Base-by-base conservation (phyloP, 2,797 vertebrate genomes). In the Mastacembelus armatus region DNA sequence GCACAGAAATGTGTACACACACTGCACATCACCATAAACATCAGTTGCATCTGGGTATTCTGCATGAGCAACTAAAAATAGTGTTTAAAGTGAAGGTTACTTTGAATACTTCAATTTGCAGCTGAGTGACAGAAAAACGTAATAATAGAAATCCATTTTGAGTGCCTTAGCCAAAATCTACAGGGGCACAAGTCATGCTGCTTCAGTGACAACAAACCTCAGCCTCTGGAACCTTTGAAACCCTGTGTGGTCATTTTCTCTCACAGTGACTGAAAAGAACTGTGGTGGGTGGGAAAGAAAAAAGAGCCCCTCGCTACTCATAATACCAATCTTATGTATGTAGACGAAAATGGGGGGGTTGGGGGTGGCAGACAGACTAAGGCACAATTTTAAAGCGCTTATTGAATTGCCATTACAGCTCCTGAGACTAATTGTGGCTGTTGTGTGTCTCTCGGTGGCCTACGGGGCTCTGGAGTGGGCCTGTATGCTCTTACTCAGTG, bases 371-470 rank as follows among this genome's bases (percentile, higher is more conserved):
- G 85, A 84, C 83, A 39, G 83, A 89, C 88, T 80, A 78, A 88
- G 80, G 82, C 87, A 86, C 89, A 82, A 90, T 89, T 91, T 90
- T 91, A 90, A 92, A 91, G 92, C 85, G 79, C 90, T 90, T 92
- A 91, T 87, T 91, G 88, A 92, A 91, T 91, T 85, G 90, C 91
- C 86, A 89, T 92, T 92, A 91, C 89, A 90, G 90, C 90, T 88
- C 85, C 90, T 88, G 89, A 91, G 91, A 91, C 88, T 92, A 93
- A 93, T 93, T 93, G 92, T 91, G 87, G 88, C 89, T 87, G 90
- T 87, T 92, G 87, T 92, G 85, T 88, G 85, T 89, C 84, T 88
- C 90, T 89, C 83, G 78, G 89, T 86, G 87, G 88, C 91, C 87
- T 85, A 86, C 81, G 83, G 90, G 90, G 86, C 83, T 88, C 85